Evolutionary conservation across 2,797 vertebrate genomes (phyloP).

Genomic region (Enteromius paludinosus): DNA sequence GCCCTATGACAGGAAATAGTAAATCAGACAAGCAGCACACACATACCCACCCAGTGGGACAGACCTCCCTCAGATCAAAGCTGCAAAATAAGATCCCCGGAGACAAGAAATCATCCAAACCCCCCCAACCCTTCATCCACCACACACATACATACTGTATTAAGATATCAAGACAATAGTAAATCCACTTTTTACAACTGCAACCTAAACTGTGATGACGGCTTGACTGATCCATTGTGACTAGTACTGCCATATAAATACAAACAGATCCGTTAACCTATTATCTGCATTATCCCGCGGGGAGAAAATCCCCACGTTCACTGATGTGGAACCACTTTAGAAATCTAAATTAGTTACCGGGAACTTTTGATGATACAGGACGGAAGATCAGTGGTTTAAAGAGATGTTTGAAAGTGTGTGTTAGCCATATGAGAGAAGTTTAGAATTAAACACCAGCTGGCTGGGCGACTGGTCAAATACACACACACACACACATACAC

Average conservation of each 20-base stretch:
- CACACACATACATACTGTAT: conserved; percentile 25
- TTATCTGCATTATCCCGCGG: neutral
- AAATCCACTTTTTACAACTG: neutral
- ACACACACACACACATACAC: conserved; percentile 5
- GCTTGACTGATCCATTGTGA: neutral
- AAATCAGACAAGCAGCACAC: conserved; percentile 47
- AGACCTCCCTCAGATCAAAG: conserved; percentile 49
- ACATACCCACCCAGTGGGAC: conserved; percentile 31
- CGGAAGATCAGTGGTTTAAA: conserved; percentile 17
- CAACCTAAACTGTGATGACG: neutral
- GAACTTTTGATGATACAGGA: conserved; percentile 37
- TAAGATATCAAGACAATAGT: neutral
- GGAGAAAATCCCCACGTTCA: neutral
- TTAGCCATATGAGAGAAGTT: conserved; percentile 31
- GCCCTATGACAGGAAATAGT: conserved; percentile 42
- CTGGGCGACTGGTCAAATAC: neutral
- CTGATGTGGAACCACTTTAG: conserved; percentile 7
- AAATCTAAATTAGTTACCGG: conserved; percentile 19
- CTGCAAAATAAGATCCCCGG: conserved; percentile 38
- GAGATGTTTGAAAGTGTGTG: conserved; percentile 7
- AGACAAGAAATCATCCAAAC: conserved; percentile 37
- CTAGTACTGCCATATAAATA: conserved; percentile 7
- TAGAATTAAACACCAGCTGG: conserved; percentile 17
- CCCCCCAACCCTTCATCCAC: conserved; percentile 37
- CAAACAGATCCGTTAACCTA: conserved; percentile 27